Evolutionary conservation across 2,888 invertebrate species (phyloP).

Genomic region (Papilio demoleus): DNA sequence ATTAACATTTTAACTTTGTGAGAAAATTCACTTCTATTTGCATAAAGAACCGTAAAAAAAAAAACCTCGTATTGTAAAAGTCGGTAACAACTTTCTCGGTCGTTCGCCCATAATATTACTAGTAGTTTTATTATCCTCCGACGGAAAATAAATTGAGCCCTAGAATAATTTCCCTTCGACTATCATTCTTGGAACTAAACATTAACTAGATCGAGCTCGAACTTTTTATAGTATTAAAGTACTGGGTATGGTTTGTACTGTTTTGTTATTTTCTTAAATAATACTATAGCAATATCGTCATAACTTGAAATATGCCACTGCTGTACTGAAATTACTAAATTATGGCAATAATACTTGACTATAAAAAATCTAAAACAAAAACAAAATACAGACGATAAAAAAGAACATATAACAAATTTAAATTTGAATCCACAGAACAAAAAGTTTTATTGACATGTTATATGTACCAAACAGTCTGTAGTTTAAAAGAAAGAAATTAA

Average conservation of each 20-base stretch:
- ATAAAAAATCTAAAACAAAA: too few species aligned
- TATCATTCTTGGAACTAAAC: slow-evolving; percentile 21
- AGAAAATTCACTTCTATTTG: neutral
- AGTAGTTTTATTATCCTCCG: slow-evolving; percentile 18
- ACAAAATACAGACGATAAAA: too few species aligned
- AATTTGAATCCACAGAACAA: neutral
- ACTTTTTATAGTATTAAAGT: slow-evolving; percentile 9
- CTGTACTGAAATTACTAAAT: too few species aligned
- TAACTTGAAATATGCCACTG: too few species aligned
- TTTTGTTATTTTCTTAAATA: neutral
- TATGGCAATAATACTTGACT: too few species aligned
- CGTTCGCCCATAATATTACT: slow-evolving; percentile 13
- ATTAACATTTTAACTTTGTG: neutral
- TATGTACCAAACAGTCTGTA: neutral
- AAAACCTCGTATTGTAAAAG: slow-evolving; percentile 9
- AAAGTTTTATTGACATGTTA: slow-evolving; percentile 5
- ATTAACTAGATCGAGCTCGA: slow-evolving; percentile 7
- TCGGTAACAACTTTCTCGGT: slow-evolving; percentile 15
- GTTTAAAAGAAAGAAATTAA: neutral
- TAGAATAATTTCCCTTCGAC: slow-evolving; percentile 20
- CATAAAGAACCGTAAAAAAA: neutral
- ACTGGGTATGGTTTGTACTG: neutral
- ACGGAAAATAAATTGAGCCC: slow-evolving; percentile 13
- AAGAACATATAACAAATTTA: too few species aligned
- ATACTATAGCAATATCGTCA: neutral